phyloP scores from a whole-genome alignment of 2,888 invertebrate genomes.

The Drosophila lutescens region DNA sequence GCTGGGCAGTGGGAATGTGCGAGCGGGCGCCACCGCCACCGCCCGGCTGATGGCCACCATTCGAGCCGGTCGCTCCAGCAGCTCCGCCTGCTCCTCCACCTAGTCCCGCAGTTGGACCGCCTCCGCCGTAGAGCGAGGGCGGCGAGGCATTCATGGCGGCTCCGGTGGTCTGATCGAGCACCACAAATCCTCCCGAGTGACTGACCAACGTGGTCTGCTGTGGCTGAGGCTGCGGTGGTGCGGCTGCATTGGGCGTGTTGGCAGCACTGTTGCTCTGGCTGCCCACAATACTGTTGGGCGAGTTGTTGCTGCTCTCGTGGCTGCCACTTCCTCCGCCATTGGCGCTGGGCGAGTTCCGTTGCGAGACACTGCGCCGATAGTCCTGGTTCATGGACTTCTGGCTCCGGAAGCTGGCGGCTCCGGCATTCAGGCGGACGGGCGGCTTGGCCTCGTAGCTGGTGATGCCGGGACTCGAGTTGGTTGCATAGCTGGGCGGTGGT shows the following conservation, averaged over 20 bases:
- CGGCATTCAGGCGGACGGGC: constrained; percentile 78
- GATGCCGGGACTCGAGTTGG: constrained; percentile 41
- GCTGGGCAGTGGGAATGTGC: constrained; percentile 83
- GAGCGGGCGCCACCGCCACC: constrained; percentile 56
- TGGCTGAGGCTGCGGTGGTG: constrained; percentile 57
- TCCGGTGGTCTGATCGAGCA: constrained; percentile 69
- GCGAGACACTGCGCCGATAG: constrained; percentile 82
- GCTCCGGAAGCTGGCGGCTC: constrained; percentile 78
- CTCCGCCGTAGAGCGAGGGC: constrained; percentile 81
- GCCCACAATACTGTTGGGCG: constrained; percentile 83
- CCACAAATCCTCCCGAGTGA: constrained; percentile 60
- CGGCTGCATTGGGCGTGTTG: constrained; percentile 68
- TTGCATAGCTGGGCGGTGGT: constrained; percentile 67
- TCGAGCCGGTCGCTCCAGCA: constrained; percentile 54
- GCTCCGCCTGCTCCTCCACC: constrained; percentile 56
- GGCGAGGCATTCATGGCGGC: constrained; percentile 62
- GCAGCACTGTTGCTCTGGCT: constrained; percentile 58
- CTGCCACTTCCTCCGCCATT: constrained; percentile 73
- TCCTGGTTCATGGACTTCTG: constrained; percentile 82
- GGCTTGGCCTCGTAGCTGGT: constrained; percentile 72
- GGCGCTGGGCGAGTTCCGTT: constrained; percentile 84
- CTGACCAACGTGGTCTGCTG: constrained; percentile 60
- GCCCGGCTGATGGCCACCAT: constrained; percentile 29
- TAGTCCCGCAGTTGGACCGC: constrained; percentile 32
- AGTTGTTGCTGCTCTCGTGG: constrained; percentile 84